A percentile compares a stretch with the other conserved stretches of the same genome.
phyloP scores from a whole-genome alignment of 2,888 invertebrate species.

The Phoenoteleia sp. region DNA sequence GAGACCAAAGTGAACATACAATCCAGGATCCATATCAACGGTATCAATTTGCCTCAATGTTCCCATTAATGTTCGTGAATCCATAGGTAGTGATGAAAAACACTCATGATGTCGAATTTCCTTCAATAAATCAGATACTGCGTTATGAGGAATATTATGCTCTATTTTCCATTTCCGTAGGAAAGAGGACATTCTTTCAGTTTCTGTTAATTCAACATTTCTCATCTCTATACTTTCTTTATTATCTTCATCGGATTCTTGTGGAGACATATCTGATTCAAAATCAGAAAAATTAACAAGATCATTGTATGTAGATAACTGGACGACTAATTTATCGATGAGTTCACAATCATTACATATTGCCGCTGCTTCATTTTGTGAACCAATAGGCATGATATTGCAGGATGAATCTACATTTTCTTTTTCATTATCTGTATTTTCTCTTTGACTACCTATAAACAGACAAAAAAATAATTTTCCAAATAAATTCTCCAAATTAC shows the following conservation, averaged over 20 bases:
- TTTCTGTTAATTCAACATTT: background rate
- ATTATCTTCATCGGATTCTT: slow-evolving; percentile 3
- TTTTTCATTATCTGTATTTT: background rate
- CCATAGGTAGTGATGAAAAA: slow-evolving; percentile 2
- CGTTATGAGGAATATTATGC: slow-evolving; percentile 8
- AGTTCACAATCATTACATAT: background rate
- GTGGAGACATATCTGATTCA: slow-evolving; percentile 8
- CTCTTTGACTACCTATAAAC: background rate
- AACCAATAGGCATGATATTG: background rate
- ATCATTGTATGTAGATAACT: background rate
- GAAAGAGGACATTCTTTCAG: slow-evolving; percentile 1
- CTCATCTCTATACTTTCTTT: background rate
- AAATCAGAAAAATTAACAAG: background rate
- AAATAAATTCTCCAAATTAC: too few relatives aligned
- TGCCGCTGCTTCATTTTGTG: background rate
- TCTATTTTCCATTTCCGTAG: background rate
- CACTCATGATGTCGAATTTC: background rate
- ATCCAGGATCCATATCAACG: slow-evolving; percentile 7
- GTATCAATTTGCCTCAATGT: slow-evolving; percentile 5
- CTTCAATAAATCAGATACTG: slow-evolving; percentile 14
- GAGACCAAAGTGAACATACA: slow-evolving; percentile 43
- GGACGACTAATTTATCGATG: background rate
- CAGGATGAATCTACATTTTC: background rate
- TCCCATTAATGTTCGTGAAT: slow-evolving; percentile 14
- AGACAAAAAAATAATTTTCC: background rate